Evolutionary conservation across 2,888 invertebrate species (phyloP).

Genomic region (Malthinus seriepunctatus): DNA sequence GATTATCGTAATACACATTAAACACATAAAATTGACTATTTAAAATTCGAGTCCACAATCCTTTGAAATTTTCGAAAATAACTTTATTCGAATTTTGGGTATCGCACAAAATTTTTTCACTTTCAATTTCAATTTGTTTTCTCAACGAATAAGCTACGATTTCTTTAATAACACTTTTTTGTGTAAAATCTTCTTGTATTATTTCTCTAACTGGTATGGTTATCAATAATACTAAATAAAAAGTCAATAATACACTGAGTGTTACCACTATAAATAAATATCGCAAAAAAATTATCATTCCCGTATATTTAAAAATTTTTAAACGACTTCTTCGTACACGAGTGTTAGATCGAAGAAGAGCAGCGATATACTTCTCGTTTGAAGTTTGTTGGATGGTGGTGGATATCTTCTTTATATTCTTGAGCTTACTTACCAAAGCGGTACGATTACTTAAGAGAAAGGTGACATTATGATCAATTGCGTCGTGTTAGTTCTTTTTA

Average conservation of each 20-base stretch:
- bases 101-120: constrained; percentile 52
- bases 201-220: constrained; percentile 12
- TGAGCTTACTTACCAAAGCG: constrained; percentile 19
- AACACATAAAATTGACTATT: constrained; percentile 22
- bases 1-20: constrained; percentile 24
- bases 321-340: constrained; percentile 3
- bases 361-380: constrained; percentile 15
- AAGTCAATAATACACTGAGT: constrained; percentile 16
- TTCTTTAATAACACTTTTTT: constrained; percentile 54
- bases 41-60: constrained; percentile 20
- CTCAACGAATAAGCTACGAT: constrained; percentile 65
- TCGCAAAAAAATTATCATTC: constrained; percentile 22
- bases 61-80: neutral
- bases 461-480: constrained; percentile 23
- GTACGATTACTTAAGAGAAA: constrained; percentile 18
- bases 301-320: constrained; percentile 13
- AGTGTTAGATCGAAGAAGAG: constrained; percentile 17
- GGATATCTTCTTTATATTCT: constrained; percentile 8
- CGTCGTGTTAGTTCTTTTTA: constrained; percentile 6
- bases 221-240: constrained; percentile 16
- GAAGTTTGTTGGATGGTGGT: constrained; percentile 16
- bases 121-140: constrained; percentile 59
- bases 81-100: neutral
- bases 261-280: constrained; percentile 21
- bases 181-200: neutral